A percentile compares a stretch with the other conserved stretches of the same genome.
phyloP scores from a whole-genome alignment of 64 coral and sea anemone genomes.

The Trachythela sp. region DNA sequence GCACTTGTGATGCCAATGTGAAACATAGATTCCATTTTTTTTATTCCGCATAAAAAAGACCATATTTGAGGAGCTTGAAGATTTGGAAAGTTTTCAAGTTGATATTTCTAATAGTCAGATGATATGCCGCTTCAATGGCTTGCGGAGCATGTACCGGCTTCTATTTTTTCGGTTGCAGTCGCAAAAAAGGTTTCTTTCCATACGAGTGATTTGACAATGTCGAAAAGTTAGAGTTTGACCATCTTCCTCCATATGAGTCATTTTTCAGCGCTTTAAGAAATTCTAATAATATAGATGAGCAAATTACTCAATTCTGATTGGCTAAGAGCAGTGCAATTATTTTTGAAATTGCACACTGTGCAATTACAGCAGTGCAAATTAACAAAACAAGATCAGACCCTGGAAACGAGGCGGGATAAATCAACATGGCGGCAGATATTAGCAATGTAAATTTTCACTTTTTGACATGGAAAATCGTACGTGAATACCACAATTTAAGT shows the following conservation, averaged over 20 bases:
- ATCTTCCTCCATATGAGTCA: background rate
- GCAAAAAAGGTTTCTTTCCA: background rate
- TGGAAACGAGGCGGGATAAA: too few relatives aligned
- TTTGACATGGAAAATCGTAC: too few relatives aligned
- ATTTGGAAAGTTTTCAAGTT: background rate
- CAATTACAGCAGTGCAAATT: too few relatives aligned
- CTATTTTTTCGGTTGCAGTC: background rate
- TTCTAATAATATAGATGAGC: background rate
- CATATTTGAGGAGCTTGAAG: background rate
- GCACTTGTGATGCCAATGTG: too few relatives aligned
- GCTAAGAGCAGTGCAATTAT: too few relatives aligned
- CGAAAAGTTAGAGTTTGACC: too few relatives aligned
- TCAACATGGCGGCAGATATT: too few relatives aligned
- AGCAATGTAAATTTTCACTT: too few relatives aligned
- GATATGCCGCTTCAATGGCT: background rate
- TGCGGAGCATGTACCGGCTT: background rate
- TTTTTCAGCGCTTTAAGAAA: slow-evolving; percentile 1
- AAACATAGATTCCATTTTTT: background rate
- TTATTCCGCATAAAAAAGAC: background rate
- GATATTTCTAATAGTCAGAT: background rate
- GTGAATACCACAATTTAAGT: too few relatives aligned
- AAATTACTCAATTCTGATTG: too few relatives aligned
- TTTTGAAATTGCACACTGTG: too few relatives aligned
- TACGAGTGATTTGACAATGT: background rate
- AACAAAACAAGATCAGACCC: too few relatives aligned